phyloP scores from a whole-genome alignment of 2,888 invertebrate species.

The Synanthedon vespiformis region DNA sequence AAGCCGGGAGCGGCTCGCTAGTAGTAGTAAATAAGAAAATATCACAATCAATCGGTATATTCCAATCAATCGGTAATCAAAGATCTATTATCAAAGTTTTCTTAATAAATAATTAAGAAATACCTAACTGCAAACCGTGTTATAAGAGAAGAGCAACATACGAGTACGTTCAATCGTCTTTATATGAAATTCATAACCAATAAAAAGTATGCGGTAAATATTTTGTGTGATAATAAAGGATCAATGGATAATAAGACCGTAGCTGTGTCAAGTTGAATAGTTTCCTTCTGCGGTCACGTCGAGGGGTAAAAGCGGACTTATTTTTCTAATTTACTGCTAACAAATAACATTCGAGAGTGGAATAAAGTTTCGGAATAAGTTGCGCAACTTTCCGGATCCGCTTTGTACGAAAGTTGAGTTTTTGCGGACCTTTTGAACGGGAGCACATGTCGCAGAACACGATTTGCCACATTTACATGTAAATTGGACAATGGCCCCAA shows the following conservation, averaged over 20 bases:
- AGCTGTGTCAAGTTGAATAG: constrained; percentile 26
- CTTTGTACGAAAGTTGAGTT: constrained; percentile 6
- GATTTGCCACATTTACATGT: constrained; percentile 37
- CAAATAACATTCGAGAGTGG: constrained; percentile 23
- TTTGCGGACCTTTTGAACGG: constrained; percentile 10
- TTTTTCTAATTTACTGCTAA: constrained; percentile 37
- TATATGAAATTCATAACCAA: too few relatives aligned
- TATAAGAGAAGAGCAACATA: too few relatives aligned
- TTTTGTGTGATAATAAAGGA: constrained; percentile 4
- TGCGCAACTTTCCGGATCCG: constrained; percentile 13
- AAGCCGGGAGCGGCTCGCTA: too few relatives aligned
- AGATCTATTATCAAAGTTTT: too few relatives aligned
- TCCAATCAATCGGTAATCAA: too few relatives aligned
- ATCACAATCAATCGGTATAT: too few relatives aligned
- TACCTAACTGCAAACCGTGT: too few relatives aligned
- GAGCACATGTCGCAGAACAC: constrained; percentile 33
- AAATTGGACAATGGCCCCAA: constrained; percentile 26
- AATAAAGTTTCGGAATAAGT: constrained; percentile 46
- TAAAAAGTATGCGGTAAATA: too few relatives aligned
- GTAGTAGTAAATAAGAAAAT: too few relatives aligned
- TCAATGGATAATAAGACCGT: constrained; percentile 9
- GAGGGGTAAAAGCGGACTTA: constrained; percentile 17
- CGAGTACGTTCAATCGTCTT: too few relatives aligned
- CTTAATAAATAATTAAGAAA: too few relatives aligned
- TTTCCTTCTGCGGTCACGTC: constrained; percentile 1